Evolutionary conservation across 1,140 invertebrate genomes (phyloP), one percentile per base, ranked within the genome.

Genomic region (Chrysopa pallens): DNA sequence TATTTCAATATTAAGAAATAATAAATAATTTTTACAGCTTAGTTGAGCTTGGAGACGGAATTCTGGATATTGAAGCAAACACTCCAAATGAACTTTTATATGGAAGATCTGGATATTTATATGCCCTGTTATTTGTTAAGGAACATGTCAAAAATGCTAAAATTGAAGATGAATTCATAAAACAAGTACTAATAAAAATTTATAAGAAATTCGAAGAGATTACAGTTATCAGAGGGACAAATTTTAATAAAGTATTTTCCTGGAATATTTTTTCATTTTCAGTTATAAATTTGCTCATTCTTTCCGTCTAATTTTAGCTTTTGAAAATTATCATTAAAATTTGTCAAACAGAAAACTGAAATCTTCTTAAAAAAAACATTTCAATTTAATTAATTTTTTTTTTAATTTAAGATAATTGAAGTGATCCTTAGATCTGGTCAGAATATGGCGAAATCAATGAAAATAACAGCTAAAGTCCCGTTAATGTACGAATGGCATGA

Each of bases 401-500:
- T n/a, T n/a, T n/a, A n/a, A n/a, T n/a, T 59, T 33, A 48, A 80
- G 76, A 70, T 86, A 0, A 67, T 80, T 17, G 48, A 61, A 42
- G 55, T 65, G 9, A 74, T 89, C 23, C 52, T 90, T 12, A 62
- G 67, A 48, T 76, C 73, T 51, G 87, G 86, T 7, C 65, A 70
- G 59, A 54, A 59, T 28, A 70, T 76, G 44, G 61, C 72, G 9
- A 51, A 50, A 43, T 47, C 63, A 47, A 62, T 58, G 50, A 59
- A 58, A 47, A 62, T 55, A 42, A 23, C 17, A 23, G 2, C 17
- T 3, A 62, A 68, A 38, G 66, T 68, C 49, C 81, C 84, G 3
- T 60, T 93, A 13, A 75, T 85, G 67, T 93, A 80, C 62, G 62
- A 76, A 50, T 93, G 88, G 87, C 86, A 94, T 65, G 74, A 79